Conservation (phyloP, 1,140 invertebrate species). For the Ceratoteleas bidentatus region DNA sequence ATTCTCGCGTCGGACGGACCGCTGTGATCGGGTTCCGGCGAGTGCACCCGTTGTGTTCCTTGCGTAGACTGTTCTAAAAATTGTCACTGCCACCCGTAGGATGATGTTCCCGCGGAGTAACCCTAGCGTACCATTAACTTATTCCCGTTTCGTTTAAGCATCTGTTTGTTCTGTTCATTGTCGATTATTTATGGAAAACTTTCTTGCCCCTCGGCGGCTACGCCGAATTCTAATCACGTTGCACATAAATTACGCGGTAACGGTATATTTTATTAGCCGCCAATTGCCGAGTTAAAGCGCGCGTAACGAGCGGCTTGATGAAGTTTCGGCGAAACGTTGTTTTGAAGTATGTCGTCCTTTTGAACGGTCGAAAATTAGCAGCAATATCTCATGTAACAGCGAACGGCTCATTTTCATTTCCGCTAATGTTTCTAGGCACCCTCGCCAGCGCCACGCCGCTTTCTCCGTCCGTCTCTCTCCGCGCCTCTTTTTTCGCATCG, state of each 20-base stretch:
- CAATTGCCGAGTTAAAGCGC: constrained; percentile 15
- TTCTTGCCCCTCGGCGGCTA: neutral
- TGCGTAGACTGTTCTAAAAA: constrained; percentile 6
- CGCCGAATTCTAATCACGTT: constrained; percentile 1
- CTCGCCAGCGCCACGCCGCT: constrained; percentile 22
- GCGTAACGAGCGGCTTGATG: constrained; percentile 23
- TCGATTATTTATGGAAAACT: constrained; percentile 20
- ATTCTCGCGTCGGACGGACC: no score
- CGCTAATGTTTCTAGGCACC: constrained; percentile 54
- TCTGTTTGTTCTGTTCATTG: constrained; percentile 9
- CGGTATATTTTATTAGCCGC: constrained; percentile 22
- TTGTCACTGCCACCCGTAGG: neutral
- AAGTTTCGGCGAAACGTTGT: constrained; percentile 35
- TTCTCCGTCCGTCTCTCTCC: constrained; percentile 40
- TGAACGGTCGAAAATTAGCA: constrained; percentile 36
- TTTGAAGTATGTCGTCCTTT: constrained; percentile 41
- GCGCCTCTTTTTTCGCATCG: constrained; percentile 67
- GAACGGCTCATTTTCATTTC: constrained; percentile 62
- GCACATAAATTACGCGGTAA: constrained; percentile 26
- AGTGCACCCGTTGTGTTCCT: neutral
- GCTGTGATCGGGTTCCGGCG: no score
- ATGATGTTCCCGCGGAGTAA: no score
- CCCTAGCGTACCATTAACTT: neutral
- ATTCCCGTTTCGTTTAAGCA: neutral
- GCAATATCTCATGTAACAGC: constrained; percentile 46